Percentiles rank a stretch among this genome's conserved stretches.
These are phyloP conservation scores for Eustalomyia histrio DNA, from an alignment of 2,888 invertebrate genomes.

Conservation along the genomic window DNA sequence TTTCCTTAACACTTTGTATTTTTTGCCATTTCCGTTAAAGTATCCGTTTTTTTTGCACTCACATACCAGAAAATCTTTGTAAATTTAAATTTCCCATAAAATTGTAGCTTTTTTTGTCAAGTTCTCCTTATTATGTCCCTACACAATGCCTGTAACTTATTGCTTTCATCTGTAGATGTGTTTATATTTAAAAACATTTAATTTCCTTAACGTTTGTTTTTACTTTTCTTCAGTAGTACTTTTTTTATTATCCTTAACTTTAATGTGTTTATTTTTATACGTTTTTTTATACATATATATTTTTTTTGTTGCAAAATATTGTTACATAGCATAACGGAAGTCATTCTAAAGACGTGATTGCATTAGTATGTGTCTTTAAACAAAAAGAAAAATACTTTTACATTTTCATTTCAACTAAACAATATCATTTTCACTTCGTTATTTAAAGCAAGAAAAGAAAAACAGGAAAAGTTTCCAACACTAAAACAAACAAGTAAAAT, in stretches of 20 bases:
- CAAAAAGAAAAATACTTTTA: constrained; percentile 49
- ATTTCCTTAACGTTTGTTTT: constrained; percentile 37
- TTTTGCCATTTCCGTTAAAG: constrained; percentile 30
- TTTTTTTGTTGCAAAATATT: constrained; percentile 7
- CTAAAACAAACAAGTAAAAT: constrained; percentile 41
- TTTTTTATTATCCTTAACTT: constrained; percentile 27
- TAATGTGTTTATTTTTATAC: constrained; percentile 57
- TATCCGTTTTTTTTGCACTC: constrained; percentile 12
- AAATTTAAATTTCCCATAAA: not conserved
- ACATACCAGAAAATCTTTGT: not conserved
- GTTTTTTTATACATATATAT: constrained; percentile 15
- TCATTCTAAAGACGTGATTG: constrained; percentile 50
- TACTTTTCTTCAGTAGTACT: not conserved
- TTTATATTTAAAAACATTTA: constrained; percentile 42
- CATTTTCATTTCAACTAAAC: constrained; percentile 50
- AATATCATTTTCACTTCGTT: constrained; percentile 59
- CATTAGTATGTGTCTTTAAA: constrained; percentile 43
- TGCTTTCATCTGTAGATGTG: constrained; percentile 12
- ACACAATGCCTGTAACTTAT: not conserved
- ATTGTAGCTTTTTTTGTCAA: not conserved
- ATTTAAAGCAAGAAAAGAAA: constrained; percentile 23
- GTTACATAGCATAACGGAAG: constrained; percentile 44
- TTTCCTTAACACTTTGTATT: constrained; percentile 49
- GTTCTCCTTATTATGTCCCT: not conserved
- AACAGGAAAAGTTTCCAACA: constrained; percentile 12